These are phyloP conservation scores for Mustela nigripes DNA, from an alignment of 2,113 vertebrate species.

Conservation along the genomic window DNA sequence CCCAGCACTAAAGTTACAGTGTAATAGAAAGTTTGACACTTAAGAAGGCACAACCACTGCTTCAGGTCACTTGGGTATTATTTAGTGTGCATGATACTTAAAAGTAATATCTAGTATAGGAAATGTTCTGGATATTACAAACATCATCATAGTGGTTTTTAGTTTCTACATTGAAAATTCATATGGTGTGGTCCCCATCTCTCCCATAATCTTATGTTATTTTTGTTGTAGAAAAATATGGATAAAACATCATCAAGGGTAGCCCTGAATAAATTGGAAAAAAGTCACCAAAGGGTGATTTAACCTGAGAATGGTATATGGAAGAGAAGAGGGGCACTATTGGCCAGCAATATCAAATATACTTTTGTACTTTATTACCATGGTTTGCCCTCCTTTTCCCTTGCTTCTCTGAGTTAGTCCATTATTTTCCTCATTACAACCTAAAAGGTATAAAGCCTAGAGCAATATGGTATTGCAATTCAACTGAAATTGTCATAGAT, in stretches of 20 bases:
- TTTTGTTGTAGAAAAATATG: not conserved
- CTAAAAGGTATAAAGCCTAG: not conserved
- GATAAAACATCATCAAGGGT: not conserved
- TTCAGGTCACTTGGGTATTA: conserved; percentile 56
- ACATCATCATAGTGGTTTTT: conserved; percentile 26
- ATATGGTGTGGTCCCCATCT: not conserved
- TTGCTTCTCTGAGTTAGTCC: conserved; percentile 2
- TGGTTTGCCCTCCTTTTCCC: not conserved
- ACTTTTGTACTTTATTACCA: not conserved
- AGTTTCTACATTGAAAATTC: conserved; percentile 45
- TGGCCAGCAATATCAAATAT: not conserved
- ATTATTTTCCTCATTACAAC: not conserved
- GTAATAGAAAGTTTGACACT: conserved; percentile 28
- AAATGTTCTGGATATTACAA: conserved; percentile 37
- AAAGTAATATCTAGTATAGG: not conserved
- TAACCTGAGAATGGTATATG: not conserved
- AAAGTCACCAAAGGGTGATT: not conserved
- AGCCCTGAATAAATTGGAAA: not conserved
- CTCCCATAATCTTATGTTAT: not conserved
- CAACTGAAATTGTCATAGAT: not conserved
- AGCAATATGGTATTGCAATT: not conserved
- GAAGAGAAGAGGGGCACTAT: not conserved
- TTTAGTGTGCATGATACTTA: conserved; percentile 60
- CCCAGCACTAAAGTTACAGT: not conserved
- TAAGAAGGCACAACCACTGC: conserved; percentile 66